These are phyloP conservation scores for Actenoides hombroni DNA, from an alignment of 2,113 vertebrate species.

Conservation along the genomic window DNA sequence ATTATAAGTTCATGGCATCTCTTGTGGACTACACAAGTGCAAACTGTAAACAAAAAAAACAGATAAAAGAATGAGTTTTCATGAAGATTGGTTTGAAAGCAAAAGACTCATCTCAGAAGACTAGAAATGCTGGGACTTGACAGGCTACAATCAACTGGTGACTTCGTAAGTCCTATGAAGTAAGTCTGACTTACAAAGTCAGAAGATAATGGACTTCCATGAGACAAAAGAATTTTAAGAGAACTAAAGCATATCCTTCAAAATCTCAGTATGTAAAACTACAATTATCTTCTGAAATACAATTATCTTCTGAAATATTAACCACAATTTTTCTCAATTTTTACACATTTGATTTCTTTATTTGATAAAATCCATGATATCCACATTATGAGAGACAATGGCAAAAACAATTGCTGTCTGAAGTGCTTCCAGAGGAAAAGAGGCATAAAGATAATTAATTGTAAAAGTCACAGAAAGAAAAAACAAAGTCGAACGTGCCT, in stretches of 20 bases:
- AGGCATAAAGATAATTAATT: background rate
- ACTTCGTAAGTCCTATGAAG: background rate
- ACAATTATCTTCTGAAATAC: background rate
- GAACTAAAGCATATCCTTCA: background rate
- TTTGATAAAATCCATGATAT: background rate
- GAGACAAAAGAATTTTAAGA: background rate
- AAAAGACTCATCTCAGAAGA: background rate
- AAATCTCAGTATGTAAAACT: background rate
- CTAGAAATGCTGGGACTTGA: background rate
- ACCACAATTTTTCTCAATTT: background rate
- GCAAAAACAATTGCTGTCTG: background rate
- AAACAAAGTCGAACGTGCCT: background rate
- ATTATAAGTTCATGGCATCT: slow-evolving; percentile 98
- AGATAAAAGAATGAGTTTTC: background rate
- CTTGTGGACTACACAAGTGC: slow-evolving; percentile 98
- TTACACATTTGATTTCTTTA: background rate
- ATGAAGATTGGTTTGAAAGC: background rate
- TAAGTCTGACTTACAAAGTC: background rate
- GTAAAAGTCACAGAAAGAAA: background rate
- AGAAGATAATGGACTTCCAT: background rate
- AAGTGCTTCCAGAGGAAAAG: background rate
- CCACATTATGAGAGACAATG: background rate
- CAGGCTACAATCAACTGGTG: background rate
- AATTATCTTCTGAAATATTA: background rate
- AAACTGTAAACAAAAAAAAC: slow-evolving; percentile 81